A percentile compares a stretch with the other conserved stretches of the same genome.
Evolutionary conservation across 2,797 vertebrate species (phyloP).

Genomic region (Vipera ursinii): DNA sequence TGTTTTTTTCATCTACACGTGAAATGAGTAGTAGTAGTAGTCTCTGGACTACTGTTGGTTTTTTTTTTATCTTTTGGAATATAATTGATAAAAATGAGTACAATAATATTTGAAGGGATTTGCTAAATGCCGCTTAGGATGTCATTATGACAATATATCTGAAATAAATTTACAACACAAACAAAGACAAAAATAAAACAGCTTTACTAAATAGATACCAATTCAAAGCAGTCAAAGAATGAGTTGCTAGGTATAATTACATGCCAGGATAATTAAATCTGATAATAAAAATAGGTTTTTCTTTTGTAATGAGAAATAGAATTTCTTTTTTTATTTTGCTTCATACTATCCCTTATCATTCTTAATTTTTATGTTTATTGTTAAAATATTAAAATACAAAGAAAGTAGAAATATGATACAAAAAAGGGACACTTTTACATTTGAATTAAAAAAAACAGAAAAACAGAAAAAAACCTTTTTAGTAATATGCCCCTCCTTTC

Average conservation of each 20-base stretch:
- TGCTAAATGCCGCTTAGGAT: background rate
- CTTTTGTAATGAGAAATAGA: background rate
- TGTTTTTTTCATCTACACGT: background rate
- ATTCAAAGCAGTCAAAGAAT: background rate
- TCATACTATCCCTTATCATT: background rate
- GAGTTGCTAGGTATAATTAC: background rate
- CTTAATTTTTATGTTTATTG: background rate
- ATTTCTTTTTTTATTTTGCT: background rate
- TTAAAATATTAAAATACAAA: background rate
- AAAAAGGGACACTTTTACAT: background rate
- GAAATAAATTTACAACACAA: background rate
- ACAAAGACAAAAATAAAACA: background rate
- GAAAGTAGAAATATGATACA: background rate
- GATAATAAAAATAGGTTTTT: background rate
- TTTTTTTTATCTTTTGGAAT: background rate
- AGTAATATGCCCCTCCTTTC: background rate
- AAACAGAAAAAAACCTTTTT: background rate
- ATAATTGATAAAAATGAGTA: background rate
- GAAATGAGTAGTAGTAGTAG: background rate
- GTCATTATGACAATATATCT: background rate
- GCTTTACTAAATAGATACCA: background rate
- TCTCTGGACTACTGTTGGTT: background rate
- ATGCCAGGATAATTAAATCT: background rate
- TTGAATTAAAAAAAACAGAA: background rate
- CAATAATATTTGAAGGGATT: background rate